Evolutionary conservation across 2,113 vertebrate genomes (phyloP).

Genomic region (Forbesichthys agassizii): DNA sequence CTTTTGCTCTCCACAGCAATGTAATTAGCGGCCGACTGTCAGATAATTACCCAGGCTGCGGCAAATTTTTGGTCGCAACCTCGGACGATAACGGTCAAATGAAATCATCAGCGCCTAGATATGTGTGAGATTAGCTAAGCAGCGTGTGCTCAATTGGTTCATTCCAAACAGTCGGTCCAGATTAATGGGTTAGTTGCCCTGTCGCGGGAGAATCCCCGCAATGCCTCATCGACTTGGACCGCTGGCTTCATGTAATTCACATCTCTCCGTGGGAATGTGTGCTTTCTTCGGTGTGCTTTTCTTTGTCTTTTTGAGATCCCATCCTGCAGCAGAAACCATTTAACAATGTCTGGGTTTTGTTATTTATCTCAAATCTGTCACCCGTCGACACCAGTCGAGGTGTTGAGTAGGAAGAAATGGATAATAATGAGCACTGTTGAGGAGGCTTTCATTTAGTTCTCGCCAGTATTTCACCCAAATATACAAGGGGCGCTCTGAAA

Average conservation of each 20-base stretch:
- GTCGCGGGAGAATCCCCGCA: slow-evolving; percentile 28
- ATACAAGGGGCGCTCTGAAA: slow-evolving; percentile 37
- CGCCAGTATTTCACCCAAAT: slow-evolving; percentile 33
- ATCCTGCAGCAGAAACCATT: slow-evolving; percentile 2
- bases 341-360: slow-evolving; percentile 21
- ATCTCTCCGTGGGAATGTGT: background rate
- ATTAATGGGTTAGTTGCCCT: slow-evolving; percentile 46
- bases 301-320: slow-evolving; percentile 1
- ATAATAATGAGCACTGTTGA: slow-evolving; percentile 45
- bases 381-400: slow-evolving; percentile 20
- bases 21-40: slow-evolving; percentile 73
- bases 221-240: slow-evolving; percentile 24
- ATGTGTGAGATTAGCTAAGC: slow-evolving; percentile 63
- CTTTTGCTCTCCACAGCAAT: slow-evolving; percentile 24
- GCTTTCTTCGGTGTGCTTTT: background rate
- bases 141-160: slow-evolving; percentile 60
- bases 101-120: slow-evolving; percentile 65
- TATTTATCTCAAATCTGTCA: slow-evolving; percentile 36
- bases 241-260: slow-evolving; percentile 34
- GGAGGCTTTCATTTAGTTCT: slow-evolving; percentile 18
- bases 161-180: slow-evolving; percentile 45
- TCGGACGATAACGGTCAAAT: slow-evolving; percentile 70
- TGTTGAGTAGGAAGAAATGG: slow-evolving; percentile 36
- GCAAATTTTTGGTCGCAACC: slow-evolving; percentile 73
- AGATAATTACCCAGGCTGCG: slow-evolving; percentile 70